Evolutionary conservation across 2,888 invertebrate species (phyloP).

Genomic region (Tinea trinotella): DNA sequence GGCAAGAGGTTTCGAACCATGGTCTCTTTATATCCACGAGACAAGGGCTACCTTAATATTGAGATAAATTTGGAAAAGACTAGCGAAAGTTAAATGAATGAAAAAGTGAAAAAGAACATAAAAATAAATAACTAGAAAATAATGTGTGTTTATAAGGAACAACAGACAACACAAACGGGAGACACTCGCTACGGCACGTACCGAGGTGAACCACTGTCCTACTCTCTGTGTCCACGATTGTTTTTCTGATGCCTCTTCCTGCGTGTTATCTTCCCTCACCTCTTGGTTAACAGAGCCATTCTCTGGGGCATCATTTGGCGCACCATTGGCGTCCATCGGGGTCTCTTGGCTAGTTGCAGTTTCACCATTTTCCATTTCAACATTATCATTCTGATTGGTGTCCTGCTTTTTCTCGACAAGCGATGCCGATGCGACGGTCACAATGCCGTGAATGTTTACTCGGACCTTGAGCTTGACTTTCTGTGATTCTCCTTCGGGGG

Average conservation of each 20-base stretch:
- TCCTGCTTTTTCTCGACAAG: constrained; percentile 82
- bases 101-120: too few relatives aligned
- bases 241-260: constrained; percentile 61
- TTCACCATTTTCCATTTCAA: constrained; percentile 61
- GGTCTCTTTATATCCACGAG: too few relatives aligned
- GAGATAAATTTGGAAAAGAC: too few relatives aligned
- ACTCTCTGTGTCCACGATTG: constrained; percentile 80
- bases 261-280: constrained; percentile 65
- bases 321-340: constrained; percentile 66
- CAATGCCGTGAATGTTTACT: constrained; percentile 93
- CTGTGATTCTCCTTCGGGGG: constrained; percentile 89
- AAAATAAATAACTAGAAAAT: too few relatives aligned
- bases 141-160: constrained; percentile 24
- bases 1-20: too few relatives aligned
- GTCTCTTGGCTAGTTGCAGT: constrained; percentile 50
- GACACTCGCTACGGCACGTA: constrained; percentile 66
- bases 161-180: constrained; percentile 49
- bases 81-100: too few relatives aligned
- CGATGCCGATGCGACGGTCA: constrained; percentile 89
- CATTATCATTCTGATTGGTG: constrained; percentile 47
- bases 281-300: constrained; percentile 59
- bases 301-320: constrained; percentile 50
- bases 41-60: too few relatives aligned
- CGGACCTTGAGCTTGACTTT: constrained; percentile 97
- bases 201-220: constrained; percentile 80